Conservation (phyloP, 2,888 invertebrate genomes). For the Lycia hirtaria region DNA sequence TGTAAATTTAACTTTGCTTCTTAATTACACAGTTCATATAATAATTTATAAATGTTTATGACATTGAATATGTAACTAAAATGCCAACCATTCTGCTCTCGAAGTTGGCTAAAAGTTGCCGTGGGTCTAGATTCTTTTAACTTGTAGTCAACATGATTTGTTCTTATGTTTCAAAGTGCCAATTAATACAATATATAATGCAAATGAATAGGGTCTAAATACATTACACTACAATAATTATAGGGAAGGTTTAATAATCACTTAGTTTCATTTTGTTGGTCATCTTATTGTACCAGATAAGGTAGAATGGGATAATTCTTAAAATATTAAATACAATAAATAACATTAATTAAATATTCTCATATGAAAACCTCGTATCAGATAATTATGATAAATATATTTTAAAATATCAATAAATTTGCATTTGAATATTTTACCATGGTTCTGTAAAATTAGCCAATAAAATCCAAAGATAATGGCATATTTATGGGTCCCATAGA, state of each 20-base stretch:
- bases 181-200: not conserved
- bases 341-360: slow-evolving; percentile 30
- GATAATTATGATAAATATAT: slow-evolving; percentile 46
- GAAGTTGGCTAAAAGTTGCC: not conserved
- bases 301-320: not conserved
- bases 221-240: slow-evolving; percentile 8
- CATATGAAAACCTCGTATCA: slow-evolving; percentile 52
- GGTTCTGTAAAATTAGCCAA: not conserved
- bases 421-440: slow-evolving; percentile 40
- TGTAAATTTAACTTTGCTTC: too few relatives aligned
- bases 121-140: not conserved
- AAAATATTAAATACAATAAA: slow-evolving; percentile 5
- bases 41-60: too few relatives aligned
- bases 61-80: too few relatives aligned
- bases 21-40: too few relatives aligned
- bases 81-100: not conserved
- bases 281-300: slow-evolving; percentile 1
- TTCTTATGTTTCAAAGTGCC: slow-evolving; percentile 7
- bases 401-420: slow-evolving; percentile 41
- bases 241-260: not conserved
- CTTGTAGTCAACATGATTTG: not conserved
- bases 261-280: not conserved
- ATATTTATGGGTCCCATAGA: too few relatives aligned
- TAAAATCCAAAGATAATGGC: not conserved
- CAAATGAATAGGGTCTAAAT: slow-evolving; percentile 26